Conservation (phyloP, 2,888 invertebrate species). For the Acrobasis repandana region DNA sequence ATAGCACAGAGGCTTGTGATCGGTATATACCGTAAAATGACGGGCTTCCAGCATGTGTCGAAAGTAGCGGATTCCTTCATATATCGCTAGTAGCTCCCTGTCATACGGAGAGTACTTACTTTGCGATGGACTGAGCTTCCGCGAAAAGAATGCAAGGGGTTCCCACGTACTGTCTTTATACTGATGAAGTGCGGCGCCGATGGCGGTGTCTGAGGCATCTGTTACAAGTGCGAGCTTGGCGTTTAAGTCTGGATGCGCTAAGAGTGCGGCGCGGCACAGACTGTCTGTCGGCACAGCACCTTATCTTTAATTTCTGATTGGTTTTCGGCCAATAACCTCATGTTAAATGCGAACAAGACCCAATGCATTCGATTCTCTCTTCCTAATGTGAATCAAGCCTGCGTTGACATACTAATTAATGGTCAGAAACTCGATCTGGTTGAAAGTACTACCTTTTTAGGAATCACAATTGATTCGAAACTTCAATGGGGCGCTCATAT, state of each 20-base stretch:
- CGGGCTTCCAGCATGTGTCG: slow-evolving; percentile 19
- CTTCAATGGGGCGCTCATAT: too few species aligned
- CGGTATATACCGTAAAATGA: slow-evolving; percentile 3
- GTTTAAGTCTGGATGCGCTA: slow-evolving; percentile 4
- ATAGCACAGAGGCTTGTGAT: slow-evolving; percentile 8
- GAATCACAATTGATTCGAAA: too few species aligned
- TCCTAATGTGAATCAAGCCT: too few species aligned
- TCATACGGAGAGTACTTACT: slow-evolving; percentile 21
- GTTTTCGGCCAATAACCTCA: too few species aligned
- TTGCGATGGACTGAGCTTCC: slow-evolving; percentile 16
- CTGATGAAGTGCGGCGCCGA: not conserved
- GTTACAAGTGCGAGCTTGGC: slow-evolving; percentile 6
- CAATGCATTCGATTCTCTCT: too few species aligned
- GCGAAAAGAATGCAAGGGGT: slow-evolving; percentile 18
- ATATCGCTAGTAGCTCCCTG: slow-evolving; percentile 20
- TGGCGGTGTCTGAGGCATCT: slow-evolving; percentile 8
- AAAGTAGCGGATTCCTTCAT: slow-evolving; percentile 16
- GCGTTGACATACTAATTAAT: too few species aligned
- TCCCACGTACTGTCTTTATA: slow-evolving; percentile 5
- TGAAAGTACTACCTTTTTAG: too few species aligned
- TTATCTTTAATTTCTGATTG: too few species aligned
- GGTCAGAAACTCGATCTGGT: too few species aligned
- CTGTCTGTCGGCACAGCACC: too few species aligned
- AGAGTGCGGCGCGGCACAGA: slow-evolving; percentile 4
- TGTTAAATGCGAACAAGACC: too few species aligned